Base-by-base conservation (phyloP, 2,113 vertebrate species). In the Eonycteris spelaea region DNA sequence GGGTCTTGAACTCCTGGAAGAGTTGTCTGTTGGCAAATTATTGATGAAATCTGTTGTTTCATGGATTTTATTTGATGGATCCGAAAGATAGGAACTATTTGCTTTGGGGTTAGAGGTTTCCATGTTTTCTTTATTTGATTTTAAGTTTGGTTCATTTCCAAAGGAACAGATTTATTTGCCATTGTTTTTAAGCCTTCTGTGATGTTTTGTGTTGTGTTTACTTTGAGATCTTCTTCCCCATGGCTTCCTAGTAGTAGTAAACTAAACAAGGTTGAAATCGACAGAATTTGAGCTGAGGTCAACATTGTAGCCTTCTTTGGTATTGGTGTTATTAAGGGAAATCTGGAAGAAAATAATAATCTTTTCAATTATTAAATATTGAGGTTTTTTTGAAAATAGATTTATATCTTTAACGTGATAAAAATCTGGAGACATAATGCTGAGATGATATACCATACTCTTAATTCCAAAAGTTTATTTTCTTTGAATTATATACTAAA, bases 311-410 rank as follows among this genome's bases (percentile, higher is more conserved):
- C 9, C 68, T 94, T 96, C 59, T 95, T 59, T 63, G 59, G 33
- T 95, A 43, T 57, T 79, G 90, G 13, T 43, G 90, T 94, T 33
- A 15, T 86, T 97, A 48, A 85, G 61, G 14, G 30, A 55, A 94
- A 93, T 89, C 97, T 98, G 95, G 38, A 98, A 97, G 45, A 98
- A 97, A 98, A 88, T 45, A 0, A 93, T 2, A 51, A 51, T 51
- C 3, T 51, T 51, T 51, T 51, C 51, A 84, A 86, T 97, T 93
- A 45, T 33, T 94, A 79, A 95, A 94, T 57, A 45, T 35, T 68
- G 30, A 35, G 2, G 18, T 16, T 90, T 77, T 77, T 77, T 91
- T 83, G 24, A 22, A 61, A 63, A 53, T 57, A 21, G 6, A 67
- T 53, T 24, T 82, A 48, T 13, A 84, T 59, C 79, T 89, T 77